Evolutionary conservation across 2,888 invertebrate genomes (phyloP).

Genomic region (Latrodectus elegans): DNA sequence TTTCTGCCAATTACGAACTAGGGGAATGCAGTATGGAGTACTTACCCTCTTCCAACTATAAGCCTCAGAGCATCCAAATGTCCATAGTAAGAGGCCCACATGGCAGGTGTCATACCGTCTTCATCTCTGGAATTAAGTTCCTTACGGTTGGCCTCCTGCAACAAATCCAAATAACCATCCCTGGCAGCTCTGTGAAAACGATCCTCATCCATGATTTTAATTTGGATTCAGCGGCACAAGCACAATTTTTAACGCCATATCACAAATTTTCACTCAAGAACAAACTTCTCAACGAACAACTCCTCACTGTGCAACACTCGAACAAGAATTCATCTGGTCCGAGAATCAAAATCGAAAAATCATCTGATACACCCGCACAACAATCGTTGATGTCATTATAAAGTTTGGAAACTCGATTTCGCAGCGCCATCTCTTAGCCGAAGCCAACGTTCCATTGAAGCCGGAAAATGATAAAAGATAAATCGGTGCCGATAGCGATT

Average conservation of each 20-base stretch:
- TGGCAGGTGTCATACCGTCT: slow-evolving; percentile 96
- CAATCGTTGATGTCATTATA: neutral
- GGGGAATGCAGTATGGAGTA: neutral
- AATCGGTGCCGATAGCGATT: too few relatives aligned
- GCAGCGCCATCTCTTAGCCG: slow-evolving; percentile 3
- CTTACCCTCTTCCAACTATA: slow-evolving; percentile 92
- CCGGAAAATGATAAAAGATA: neutral
- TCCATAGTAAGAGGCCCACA: slow-evolving; percentile 95
- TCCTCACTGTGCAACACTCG: neutral
- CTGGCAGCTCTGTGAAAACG: slow-evolving; percentile 85
- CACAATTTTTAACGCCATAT: neutral
- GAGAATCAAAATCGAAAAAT: neutral
- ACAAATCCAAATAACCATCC: slow-evolving; percentile 89
- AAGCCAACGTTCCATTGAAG: neutral
- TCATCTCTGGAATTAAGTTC: slow-evolving; percentile 94
- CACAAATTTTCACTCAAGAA: neutral
- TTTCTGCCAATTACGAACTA: neutral
- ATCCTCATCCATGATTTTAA: slow-evolving; percentile 62
- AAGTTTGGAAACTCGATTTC: neutral
- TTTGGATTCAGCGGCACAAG: neutral
- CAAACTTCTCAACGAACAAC: neutral
- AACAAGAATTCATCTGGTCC: neutral
- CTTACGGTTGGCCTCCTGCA: slow-evolving; percentile 89
- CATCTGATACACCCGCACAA: neutral
- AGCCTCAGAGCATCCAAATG: slow-evolving; percentile 91